Evolutionary conservation across 1,140 invertebrate genomes (phyloP).

Genomic region (Paraescarpia echinospica): DNA sequence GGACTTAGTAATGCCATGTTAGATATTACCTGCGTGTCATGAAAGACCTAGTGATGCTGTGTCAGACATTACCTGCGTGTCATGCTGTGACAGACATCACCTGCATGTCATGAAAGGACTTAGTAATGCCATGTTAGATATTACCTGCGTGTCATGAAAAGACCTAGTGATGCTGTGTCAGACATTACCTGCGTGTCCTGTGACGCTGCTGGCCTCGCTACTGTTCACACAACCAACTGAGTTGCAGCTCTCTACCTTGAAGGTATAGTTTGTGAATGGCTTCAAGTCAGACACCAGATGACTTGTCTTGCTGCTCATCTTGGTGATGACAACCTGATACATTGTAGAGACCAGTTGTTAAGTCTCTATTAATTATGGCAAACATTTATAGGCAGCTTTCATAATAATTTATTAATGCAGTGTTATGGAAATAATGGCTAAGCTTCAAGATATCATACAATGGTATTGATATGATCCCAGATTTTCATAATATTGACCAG

Average conservation of each 20-base stretch:
- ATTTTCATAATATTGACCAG: too few species aligned
- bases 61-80: background rate
- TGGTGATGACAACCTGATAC: background rate
- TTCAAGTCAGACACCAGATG: conserved; percentile 37
- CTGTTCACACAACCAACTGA: conserved; percentile 53
- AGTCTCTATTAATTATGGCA: background rate
- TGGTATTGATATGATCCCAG: conserved; percentile 9
- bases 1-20: background rate
- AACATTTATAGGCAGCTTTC: background rate
- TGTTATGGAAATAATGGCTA: too few species aligned
- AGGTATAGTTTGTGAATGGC: conserved; percentile 47
- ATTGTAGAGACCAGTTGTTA: conserved; percentile 12
- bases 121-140: background rate
- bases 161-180: background rate
- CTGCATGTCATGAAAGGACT: background rate
- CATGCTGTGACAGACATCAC: background rate
- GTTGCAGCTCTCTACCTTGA: conserved; percentile 52
- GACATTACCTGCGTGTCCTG: conserved; percentile 30
- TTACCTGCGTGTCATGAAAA: background rate
- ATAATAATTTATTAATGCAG: background rate
- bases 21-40: background rate
- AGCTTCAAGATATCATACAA: too few species aligned
- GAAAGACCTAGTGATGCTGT: background rate
- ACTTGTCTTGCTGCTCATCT: background rate
- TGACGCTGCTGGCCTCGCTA: conserved; percentile 38